Evolutionary conservation across 2,113 vertebrate species (phyloP), one percentile per base, ranked within the genome.

Genomic region (Ivindomyrus marchei): DNA sequence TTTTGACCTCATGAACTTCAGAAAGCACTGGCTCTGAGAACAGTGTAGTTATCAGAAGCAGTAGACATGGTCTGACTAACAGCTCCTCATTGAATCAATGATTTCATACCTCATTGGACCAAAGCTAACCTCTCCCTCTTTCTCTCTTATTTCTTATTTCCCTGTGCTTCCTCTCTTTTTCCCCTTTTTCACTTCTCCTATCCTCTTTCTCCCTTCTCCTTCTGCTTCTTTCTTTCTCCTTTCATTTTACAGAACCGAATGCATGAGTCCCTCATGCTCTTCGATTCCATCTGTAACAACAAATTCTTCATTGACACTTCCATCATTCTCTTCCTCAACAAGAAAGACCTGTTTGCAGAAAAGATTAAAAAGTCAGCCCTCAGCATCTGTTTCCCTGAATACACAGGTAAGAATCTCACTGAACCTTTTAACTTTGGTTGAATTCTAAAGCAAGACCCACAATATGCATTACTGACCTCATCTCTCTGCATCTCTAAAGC

Each of bases 301-400:
- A 70, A 70, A 70, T 70, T 70, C 62, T 70, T 70, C 62, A 70
- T 70, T 31, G 62, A 70, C 62, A 70, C 62, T 11, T 70, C 62
- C 62, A 70, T 70, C n/a, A 70, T 70, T 70, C 62, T 70, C 62
- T 70, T 70, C 62, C 62, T 70, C 62, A 70, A 70, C 62, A 70
- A 70, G 62, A 70, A 70, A 70, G 62, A 70, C 62, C 62, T 70
- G 62, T 70, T 70, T 70, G 62, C 62, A 31, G 62, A 70, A 70
- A 70, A 70, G 27, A 70, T 70, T 31, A 70, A 70, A 70, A 70
- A 70, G 62, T 70, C 62, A 1, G n/a, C 62, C 3, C 62, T 70
- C n/a, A 70, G n/a, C 62, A 70, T 70, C 62, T 70, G 62, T 70
- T 70, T 70, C 62, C 62, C 62, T 3, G 62, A 70, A 70, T 70